Evolutionary conservation across 2,888 invertebrate species (phyloP), one percentile per base, ranked within the genome.

Genomic region (Cabera pusaria): DNA sequence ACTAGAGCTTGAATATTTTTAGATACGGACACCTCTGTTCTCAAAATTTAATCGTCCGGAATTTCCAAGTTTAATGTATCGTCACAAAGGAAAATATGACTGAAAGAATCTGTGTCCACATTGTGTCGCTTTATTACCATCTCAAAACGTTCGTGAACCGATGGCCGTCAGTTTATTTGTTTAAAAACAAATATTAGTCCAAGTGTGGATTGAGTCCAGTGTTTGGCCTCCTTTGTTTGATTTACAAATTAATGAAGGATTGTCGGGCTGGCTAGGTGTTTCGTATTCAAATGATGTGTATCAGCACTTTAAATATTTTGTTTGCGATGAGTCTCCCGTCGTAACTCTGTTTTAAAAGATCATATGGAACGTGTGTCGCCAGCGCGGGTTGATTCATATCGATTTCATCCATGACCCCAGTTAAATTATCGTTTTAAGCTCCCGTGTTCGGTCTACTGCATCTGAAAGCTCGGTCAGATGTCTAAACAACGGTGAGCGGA

Each of bases 151-250:
- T 52, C 56, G 67, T 63, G 66, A 74, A 71, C 70, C 79, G 67
- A 76, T 84, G 86, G 86, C 68, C 84, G 86, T 76, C 82, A 72
- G 9, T 59, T 74, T 78, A 75, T 75, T 78, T 82, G 80, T 81
- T 77, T 82, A 72, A 81, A 79, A 84, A 73, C 76, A 80, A 88
- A 88, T 87, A 88, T 88, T 88, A 72, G 59, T 64, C 60, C 88
- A 88, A 86, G 88, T 88, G 88, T 71, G 62, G 56, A 59, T 58
- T 58, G 67, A 52, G 88, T 87, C 88, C 88, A 82, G 81, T 77
- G 54, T 83, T 77, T 75, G 73, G 67, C 58, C 71, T 65, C 57
- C 56, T 64, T 74, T 79, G 70, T 85, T 84, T 78, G 69, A 54
- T 59, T 76, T 77, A 79, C 75, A 72, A 82, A 74, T 84, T 85